Conservation (phyloP, 1,140 invertebrate species). For the Eulimnadia texana region DNA sequence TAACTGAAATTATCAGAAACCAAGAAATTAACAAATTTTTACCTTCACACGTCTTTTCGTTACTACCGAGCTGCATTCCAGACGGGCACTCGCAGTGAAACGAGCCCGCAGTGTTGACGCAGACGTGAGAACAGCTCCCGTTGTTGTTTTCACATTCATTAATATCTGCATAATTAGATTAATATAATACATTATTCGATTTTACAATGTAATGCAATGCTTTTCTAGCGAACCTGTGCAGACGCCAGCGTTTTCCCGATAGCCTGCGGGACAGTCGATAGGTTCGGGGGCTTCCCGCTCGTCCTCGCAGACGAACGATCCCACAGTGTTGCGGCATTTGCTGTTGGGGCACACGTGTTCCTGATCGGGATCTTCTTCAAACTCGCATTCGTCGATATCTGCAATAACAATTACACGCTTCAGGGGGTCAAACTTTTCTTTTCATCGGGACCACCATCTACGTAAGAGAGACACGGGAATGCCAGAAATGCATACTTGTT, state of each 20-base stretch:
- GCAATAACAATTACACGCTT: constrained; percentile 8
- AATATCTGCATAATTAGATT: constrained; percentile 27
- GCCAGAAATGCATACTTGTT: no score
- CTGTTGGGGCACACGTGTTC: constrained; percentile 18
- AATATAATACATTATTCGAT: not conserved
- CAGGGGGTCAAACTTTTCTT: no score
- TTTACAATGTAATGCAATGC: not conserved
- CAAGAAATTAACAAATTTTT: constrained; percentile 29
- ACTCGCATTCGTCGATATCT: constrained; percentile 28
- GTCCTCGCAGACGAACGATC: constrained; percentile 25
- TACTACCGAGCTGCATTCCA: constrained; percentile 28
- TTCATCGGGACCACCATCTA: no score
- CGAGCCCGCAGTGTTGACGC: constrained; percentile 33
- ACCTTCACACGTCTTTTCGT: constrained; percentile 25
- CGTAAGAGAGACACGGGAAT: no score
- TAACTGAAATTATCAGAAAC: constrained; percentile 27
- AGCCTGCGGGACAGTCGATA: constrained; percentile 26
- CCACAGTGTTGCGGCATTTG: constrained; percentile 28
- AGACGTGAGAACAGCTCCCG: constrained; percentile 40
- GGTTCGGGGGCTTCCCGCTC: constrained; percentile 27
- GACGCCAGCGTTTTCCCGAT: constrained; percentile 26
- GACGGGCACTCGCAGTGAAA: constrained; percentile 46
- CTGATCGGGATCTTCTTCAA: constrained; percentile 16
- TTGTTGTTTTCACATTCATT: constrained; percentile 39
- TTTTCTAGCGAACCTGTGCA: constrained; percentile 28